Evolutionary conservation across 2,113 vertebrate genomes (phyloP).

Genomic region (Peromyscus polionotus): DNA sequence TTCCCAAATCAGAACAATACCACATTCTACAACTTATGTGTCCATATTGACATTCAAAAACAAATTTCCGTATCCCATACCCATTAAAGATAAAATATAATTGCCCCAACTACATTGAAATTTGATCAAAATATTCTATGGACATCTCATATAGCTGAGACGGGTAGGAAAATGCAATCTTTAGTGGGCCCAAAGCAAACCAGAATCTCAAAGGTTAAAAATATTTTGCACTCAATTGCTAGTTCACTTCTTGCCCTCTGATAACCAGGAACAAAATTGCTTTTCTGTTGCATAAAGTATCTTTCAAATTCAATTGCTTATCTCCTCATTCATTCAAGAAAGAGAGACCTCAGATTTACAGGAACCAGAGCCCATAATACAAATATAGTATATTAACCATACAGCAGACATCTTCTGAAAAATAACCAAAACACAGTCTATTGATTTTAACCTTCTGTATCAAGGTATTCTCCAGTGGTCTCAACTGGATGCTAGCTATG

Average conservation of each 20-base stretch:
- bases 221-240: constrained; percentile 85
- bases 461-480: constrained; percentile 84
- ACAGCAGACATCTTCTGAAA: constrained; percentile 86
- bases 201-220: constrained; percentile 80
- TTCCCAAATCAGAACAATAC: not conserved
- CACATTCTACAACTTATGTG: not conserved
- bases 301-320: constrained; percentile 92
- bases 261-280: constrained; percentile 90
- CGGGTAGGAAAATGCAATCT: constrained; percentile 12
- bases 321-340: constrained; percentile 89
- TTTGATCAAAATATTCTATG: not conserved
- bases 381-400: constrained; percentile 87
- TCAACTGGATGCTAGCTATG: constrained; percentile 82
- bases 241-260: constrained; percentile 87
- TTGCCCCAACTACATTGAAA: not conserved
- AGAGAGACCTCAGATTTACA: constrained; percentile 87
- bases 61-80: not conserved
- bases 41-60: not conserved
- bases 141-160: not conserved
- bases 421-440: constrained; percentile 87
- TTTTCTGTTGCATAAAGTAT: constrained; percentile 91
- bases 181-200: not conserved
- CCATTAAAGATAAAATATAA: constrained; percentile 4
- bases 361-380: constrained; percentile 84
- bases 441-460: constrained; percentile 89